Conservation (phyloP, 2,113 vertebrate species). For the Hippocampus mohnikei region DNA sequence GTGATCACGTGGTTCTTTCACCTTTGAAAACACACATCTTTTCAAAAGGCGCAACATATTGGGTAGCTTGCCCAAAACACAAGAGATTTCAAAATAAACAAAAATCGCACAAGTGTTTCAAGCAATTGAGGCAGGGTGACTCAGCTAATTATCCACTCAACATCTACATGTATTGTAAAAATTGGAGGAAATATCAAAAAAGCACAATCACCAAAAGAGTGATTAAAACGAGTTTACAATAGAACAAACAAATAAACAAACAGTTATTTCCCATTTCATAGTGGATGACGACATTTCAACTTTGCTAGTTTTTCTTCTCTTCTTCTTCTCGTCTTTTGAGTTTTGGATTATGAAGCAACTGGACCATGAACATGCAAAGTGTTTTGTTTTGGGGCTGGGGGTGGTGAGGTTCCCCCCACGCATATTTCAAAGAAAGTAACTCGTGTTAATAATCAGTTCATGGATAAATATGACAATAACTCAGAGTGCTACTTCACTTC, state of each 20-base stretch:
- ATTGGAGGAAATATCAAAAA: neutral
- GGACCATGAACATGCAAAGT: too few relatives aligned
- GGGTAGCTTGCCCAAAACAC: neutral
- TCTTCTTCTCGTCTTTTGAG: too few relatives aligned
- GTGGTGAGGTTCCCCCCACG: too few relatives aligned
- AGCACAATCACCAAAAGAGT: neutral
- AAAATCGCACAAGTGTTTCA: neutral
- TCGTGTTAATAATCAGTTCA: too few relatives aligned
- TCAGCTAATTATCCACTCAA: neutral
- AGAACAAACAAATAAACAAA: neutral
- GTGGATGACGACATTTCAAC: neutral
- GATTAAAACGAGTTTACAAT: neutral
- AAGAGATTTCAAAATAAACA: neutral
- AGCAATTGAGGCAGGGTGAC: neutral
- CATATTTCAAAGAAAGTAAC: too few relatives aligned
- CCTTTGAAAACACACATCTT: neutral
- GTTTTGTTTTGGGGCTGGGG: too few relatives aligned
- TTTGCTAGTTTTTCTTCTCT: neutral
- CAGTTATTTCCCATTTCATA: neutral
- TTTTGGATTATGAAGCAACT: too few relatives aligned
- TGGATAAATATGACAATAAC: too few relatives aligned
- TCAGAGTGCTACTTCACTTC: too few relatives aligned
- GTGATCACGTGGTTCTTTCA: neutral
- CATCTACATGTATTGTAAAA: neutral
- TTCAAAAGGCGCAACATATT: neutral